Base-by-base conservation (phyloP, 2,888 invertebrate genomes). In the Caenorhabditis auriculariae region DNA sequence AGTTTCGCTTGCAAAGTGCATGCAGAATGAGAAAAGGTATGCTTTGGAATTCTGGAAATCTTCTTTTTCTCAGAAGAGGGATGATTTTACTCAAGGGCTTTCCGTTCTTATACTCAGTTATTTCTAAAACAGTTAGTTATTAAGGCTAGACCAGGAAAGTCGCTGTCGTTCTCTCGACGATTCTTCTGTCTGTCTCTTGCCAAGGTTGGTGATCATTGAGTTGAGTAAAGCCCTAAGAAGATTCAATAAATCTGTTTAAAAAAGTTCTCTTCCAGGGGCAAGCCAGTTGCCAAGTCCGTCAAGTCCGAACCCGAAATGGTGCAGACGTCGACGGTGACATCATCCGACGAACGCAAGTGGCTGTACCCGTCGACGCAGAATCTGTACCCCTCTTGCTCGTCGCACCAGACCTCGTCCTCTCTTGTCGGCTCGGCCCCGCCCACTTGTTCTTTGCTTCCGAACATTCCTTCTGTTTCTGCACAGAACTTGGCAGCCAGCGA, bases 1-100 rank as follows among this genome's bases (percentile, higher is more conserved):
- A 7, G 88, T 91, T 68, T 88, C 91, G 1, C 84, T 93, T 69
- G 86, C 88, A 50, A 90, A 90, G 81, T 92, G 92, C 82, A 87
- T 93, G 74, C 89, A 89, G 80, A 89, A 90, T 74, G 92, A 92
- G 83, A 83, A 86, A 58, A 78, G 87, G 35, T 32, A n/a, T 54
- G 82, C 85, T 21, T 26, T 84, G 86, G 69, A 83, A 75, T 41
- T 69, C 75, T 32, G n/a, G 9, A n/a, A 32, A n/a, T 12, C 9
- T 32, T n/a, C 9, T 12, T 32, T 32, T 32, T 9, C 35, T 32
- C 9, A 32, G n/a, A 9, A 32, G 35, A 9, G 35, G 9, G n/a
- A 32, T n/a, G 35, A 32, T 32, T 32, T 32, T n/a, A 12, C 35
- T 12, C n/a, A 12, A 32, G n/a, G n/a, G n/a, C n/a, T n/a, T n/a